Evolutionary conservation across 2,113 vertebrate species (phyloP).

Genomic region (Boulengeromyrus knoepffleri): DNA sequence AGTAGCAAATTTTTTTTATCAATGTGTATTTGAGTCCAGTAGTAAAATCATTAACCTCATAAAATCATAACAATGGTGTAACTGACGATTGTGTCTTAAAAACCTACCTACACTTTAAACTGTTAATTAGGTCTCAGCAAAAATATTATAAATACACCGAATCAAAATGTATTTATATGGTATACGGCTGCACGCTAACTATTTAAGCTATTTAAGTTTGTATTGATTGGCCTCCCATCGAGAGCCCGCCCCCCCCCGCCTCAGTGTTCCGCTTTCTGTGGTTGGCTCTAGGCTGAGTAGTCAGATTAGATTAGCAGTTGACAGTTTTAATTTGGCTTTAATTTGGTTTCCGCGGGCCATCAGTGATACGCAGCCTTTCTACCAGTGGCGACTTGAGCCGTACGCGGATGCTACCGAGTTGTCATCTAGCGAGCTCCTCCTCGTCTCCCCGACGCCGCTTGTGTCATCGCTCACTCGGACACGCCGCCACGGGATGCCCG

Average conservation of each 20-base stretch:
- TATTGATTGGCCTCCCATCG: neutral
- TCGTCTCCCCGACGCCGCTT: neutral
- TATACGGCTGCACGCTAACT: neutral
- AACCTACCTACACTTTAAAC: neutral
- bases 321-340: constrained; percentile 8
- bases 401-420: neutral
- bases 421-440: neutral
- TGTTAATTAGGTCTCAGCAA: neutral
- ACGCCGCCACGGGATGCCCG: neutral
- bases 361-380: neutral
- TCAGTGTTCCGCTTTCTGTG: neutral
- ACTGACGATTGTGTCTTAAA: neutral
- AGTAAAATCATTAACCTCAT: neutral
- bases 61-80: neutral
- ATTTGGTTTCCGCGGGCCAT: neutral
- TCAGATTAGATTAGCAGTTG: neutral
- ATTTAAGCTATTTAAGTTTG: neutral
- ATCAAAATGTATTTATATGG: neutral
- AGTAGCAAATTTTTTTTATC: neutral
- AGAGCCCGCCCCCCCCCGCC: neutral
- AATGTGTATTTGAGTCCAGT: neutral
- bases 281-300: neutral
- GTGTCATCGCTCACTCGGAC: neutral
- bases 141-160: neutral
- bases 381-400: neutral